These are phyloP conservation scores for Sander vitreus DNA, from an alignment of 2,113 vertebrate genomes.

Conservation along the genomic window DNA sequence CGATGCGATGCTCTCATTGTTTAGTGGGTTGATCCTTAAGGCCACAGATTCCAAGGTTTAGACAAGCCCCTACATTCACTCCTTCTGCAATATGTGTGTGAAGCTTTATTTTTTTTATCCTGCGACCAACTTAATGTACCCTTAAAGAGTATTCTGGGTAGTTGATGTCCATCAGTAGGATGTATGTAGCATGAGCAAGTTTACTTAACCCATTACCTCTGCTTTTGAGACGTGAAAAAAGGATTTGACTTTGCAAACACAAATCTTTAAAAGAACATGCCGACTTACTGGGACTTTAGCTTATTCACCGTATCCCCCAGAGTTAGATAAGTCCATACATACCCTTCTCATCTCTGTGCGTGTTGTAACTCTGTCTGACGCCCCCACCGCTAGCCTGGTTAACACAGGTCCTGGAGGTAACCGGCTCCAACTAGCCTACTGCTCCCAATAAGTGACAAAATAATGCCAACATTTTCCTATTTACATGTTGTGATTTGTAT, in stretches of 20 bases:
- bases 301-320: no score
- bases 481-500: no score
- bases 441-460: no score
- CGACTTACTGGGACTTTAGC: no score
- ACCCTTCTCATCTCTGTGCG: no score
- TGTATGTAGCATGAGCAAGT: not conserved
- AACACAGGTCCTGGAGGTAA: no score
- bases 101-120: conserved; percentile 57
- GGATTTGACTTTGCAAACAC: conserved; percentile 2
- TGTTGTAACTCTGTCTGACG: no score
- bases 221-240: conserved; percentile 8
- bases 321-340: no score
- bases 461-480: no score
- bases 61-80: conserved; percentile 31
- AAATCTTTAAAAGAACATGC: not conserved
- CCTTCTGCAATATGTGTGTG: conserved; percentile 25
- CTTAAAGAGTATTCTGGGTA: conserved; percentile 5
- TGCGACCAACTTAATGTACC: conserved; percentile 60
- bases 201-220: conserved; percentile 4
- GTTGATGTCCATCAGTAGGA: conserved; percentile 11
- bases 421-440: no score
- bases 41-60: conserved; percentile 15
- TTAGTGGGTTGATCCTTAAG: conserved; percentile 55
- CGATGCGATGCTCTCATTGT: conserved; percentile 65
- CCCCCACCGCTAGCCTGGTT: no score